These are phyloP conservation scores for Toxostoma redivivum DNA, from an alignment of 2,113 vertebrate species.

Conservation along the genomic window DNA sequence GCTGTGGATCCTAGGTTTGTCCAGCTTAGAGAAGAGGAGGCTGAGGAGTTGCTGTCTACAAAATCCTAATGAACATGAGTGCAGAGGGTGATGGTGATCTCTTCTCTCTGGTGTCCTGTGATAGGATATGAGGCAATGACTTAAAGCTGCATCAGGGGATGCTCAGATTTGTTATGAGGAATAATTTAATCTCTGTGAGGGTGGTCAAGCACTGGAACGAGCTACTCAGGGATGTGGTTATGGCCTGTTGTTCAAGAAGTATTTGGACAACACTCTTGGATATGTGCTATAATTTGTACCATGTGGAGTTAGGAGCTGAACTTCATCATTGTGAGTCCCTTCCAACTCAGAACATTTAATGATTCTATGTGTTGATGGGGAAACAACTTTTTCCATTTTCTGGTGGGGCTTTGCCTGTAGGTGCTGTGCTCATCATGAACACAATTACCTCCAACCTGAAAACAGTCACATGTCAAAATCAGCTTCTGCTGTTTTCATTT, in stretches of 20 bases:
- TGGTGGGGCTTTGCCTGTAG: background rate
- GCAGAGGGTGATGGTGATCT: background rate
- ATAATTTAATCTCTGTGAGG: background rate
- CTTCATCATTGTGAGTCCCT: accelerated
- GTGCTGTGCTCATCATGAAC: background rate
- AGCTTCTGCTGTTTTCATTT: background rate
- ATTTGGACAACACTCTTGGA: background rate
- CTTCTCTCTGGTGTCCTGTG: background rate
- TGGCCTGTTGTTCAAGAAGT: background rate
- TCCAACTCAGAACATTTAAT: background rate
- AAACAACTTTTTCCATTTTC: background rate
- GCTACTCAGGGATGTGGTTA: background rate
- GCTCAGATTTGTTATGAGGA: background rate
- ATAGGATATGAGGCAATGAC: background rate
- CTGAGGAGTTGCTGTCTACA: background rate
- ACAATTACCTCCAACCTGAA: background rate
- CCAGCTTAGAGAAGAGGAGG: background rate
- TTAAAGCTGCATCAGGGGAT: background rate
- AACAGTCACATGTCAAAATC: background rate
- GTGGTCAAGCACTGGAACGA: background rate
- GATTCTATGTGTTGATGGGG: background rate
- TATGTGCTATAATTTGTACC: background rate
- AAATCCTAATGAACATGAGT: background rate
- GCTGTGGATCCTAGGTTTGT: background rate
- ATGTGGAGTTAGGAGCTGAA: background rate